phyloP scores from a whole-genome alignment of 2,113 vertebrate genomes.

The Neolamprologus devosi region DNA sequence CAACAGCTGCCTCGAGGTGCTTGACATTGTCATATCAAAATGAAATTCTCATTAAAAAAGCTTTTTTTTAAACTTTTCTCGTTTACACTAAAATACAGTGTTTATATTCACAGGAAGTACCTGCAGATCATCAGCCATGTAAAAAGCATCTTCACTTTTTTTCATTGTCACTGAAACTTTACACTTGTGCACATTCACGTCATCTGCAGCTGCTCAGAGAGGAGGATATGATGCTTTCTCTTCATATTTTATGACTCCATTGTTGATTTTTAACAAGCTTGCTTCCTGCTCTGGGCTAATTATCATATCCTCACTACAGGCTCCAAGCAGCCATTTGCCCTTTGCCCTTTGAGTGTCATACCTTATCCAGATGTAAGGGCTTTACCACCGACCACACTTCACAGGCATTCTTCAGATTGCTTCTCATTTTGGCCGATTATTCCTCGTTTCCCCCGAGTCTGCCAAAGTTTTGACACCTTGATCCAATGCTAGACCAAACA shows the following conservation, averaged over 20 bases:
- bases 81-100: not conserved
- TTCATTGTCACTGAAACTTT: not conserved
- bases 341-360: not conserved
- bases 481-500: conserved; percentile 57
- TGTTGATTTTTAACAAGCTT: not conserved
- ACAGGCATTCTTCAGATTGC: conserved; percentile 43
- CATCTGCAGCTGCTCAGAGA: not conserved
- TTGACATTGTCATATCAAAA: not conserved
- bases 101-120: not conserved
- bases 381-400: conserved; percentile 28
- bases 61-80: not conserved
- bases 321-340: conserved; percentile 25
- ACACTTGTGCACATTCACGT: not conserved
- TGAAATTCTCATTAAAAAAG: not conserved
- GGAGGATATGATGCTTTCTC: not conserved
- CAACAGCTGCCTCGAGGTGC: not conserved
- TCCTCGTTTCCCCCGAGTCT: conserved; percentile 24
- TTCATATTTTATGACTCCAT: not conserved
- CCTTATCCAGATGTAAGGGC: conserved; percentile 27
- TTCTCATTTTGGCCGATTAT: conserved; percentile 12
- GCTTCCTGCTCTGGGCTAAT: not conserved
- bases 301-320: not conserved
- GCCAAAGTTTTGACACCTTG: conserved; percentile 48
- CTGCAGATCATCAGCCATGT: not conserved
- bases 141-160: not conserved